Evolutionary conservation across 1,140 invertebrate genomes (phyloP), one percentile per base, ranked within the genome.

Genomic region (Papilio polyxenes): DNA sequence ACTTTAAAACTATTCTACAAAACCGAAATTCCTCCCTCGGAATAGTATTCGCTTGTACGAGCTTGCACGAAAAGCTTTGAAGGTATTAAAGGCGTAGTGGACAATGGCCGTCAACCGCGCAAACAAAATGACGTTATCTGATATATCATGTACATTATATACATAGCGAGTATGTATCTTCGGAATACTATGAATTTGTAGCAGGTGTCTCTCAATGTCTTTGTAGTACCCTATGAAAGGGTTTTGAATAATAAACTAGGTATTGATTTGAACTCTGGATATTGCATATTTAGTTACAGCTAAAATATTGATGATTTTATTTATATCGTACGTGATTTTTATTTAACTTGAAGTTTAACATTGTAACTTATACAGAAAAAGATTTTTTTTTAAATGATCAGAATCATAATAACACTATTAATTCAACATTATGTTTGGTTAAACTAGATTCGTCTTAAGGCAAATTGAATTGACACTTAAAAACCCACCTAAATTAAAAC

Each of bases 1-100:
- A 77, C 75, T 51, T 48, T 77, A 53, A 77, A 77, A 77, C 49
- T 77, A 77, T 53, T 77, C 53, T 77, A 20, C 56, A 49, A 77
- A 77, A 56, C 48, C 49, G 74, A 75, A 75, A 77, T 77, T 77
- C 53, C 48, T 51, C 44, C 13, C 49, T 77, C 49, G 20, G 48
- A 51, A 53, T 77, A 77, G 11, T 75, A 75, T 77, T 53, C 75
- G 44, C 75, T 56, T 77, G 75, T 77, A 49, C 37, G 9, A 49
- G 75, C 17, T 75, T 49, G 17, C 23, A 77, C 23, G 75, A 77
- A 77, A 77, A 56, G 75, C 75, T 77, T 77, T 77, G 49, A n/a
- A 23, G 75, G 49, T 77, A 77, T 77, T 77, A 77, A 56, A 49
- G 75, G 11, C 48, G 23, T 48, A n/a, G 40, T 44, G 75, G 75